Conservation (phyloP, 2,113 vertebrate genomes). For the Furnarius figulus region DNA sequence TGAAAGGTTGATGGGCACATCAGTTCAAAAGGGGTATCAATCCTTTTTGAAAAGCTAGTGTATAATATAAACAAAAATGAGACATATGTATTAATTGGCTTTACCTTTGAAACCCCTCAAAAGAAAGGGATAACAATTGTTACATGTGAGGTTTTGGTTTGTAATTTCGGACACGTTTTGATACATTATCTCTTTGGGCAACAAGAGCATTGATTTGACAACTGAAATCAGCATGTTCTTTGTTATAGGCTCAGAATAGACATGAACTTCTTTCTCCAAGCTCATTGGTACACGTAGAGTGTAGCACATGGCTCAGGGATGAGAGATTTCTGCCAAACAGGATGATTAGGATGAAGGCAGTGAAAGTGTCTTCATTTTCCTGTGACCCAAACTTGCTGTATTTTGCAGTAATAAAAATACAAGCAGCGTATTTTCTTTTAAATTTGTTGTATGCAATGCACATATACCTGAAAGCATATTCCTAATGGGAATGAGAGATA, state of each 20-base stretch:
- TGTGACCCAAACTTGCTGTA: not conserved
- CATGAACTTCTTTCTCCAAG: not conserved
- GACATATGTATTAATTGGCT: not conserved
- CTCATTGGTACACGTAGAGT: not conserved
- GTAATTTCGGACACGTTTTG: not conserved
- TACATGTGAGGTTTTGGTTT: not conserved
- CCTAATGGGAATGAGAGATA: not conserved
- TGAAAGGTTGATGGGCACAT: not conserved
- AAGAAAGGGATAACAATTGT: not conserved
- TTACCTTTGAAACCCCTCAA: not conserved
- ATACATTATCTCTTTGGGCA: not conserved
- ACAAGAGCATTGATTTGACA: not conserved
- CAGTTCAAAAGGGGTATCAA: not conserved
- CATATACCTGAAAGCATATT: not conserved
- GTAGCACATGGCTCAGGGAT: not conserved
- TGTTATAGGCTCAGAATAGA: not conserved
- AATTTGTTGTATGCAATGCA: accelerated
- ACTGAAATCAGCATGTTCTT: not conserved
- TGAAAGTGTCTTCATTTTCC: not conserved
- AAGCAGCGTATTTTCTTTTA: not conserved
- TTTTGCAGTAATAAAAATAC: not conserved
- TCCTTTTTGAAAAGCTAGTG: not conserved
- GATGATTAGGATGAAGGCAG: not conserved
- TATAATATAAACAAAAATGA: not conserved
- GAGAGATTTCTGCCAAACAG: not conserved